A percentile compares a stretch with the other conserved stretches of the same genome.
Conservation (phyloP, 2,888 invertebrate genomes). For the Leptopilina myrica region DNA sequence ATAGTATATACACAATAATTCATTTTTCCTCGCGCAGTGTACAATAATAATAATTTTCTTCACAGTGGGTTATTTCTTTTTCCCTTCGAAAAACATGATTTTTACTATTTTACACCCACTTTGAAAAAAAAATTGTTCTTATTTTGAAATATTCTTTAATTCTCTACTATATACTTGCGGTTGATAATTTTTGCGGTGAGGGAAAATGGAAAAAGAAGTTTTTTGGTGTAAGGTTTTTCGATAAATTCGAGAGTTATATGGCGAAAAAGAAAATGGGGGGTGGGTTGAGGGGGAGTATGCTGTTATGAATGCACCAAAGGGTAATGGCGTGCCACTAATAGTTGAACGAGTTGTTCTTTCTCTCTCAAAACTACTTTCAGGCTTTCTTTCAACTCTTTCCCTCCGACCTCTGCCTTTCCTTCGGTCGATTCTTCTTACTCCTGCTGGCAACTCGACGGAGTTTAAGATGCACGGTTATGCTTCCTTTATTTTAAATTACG, state of each 20-base stretch:
- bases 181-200: slow-evolving; percentile 19
- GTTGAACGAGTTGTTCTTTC: slow-evolving; percentile 62
- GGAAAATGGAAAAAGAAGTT: slow-evolving; percentile 26
- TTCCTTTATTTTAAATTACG: slow-evolving; percentile 67
- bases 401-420: slow-evolving; percentile 18
- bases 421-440: slow-evolving; percentile 44
- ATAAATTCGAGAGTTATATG: slow-evolving; percentile 45
- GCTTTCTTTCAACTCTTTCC: slow-evolving; percentile 43
- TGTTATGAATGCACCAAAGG: slow-evolving; percentile 62
- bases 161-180: too few species aligned
- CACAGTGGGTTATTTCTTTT: too few species aligned
- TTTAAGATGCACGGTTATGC: slow-evolving; percentile 66
- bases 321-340: slow-evolving; percentile 68
- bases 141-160: too few species aligned
- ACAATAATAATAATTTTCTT: neutral
- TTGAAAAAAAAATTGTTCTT: too few species aligned
- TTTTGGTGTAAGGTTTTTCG: slow-evolving; percentile 39
- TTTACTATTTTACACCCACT: too few species aligned
- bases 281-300: slow-evolving; percentile 46
- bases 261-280: slow-evolving; percentile 22
- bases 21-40: neutral
- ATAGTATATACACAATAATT: too few species aligned
- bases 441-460: slow-evolving; percentile 49
- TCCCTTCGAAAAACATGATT: too few species aligned
- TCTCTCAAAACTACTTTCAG: slow-evolving; percentile 43